Base-by-base conservation (phyloP, 2,888 invertebrate genomes). In the Periphyllus acericola region DNA sequence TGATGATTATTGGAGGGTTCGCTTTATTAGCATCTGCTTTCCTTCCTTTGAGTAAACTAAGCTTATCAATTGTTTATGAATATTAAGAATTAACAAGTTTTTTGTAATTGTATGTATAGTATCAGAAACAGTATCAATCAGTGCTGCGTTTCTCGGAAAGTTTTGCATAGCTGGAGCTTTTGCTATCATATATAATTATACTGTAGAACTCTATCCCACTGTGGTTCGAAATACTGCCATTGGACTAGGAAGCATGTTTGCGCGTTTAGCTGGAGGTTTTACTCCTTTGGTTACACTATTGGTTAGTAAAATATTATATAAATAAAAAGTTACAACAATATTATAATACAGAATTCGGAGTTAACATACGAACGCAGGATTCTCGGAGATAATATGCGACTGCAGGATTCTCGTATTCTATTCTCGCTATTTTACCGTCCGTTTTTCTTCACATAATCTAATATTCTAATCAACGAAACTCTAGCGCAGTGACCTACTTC, bases 141-240 rank as follows among this genome's bases (percentile, higher is more conserved):
- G 93, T 0, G 93, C 96, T 89, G 95, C 96, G 0, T 94, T 96
- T 91, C 91, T 95, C 34, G 96, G 96, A 0, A 97, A 97, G 92
- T 93, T 96, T 66, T 94, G 96, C 90, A 96, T 97, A 81, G 96
- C 96, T 14, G 95, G 96, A 83, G 96, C 96, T 0, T 97, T 97
- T 92, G 96, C 96, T 25, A 95, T 96, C 52, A 94, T 96, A 89
- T 97, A 96, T 91, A 96, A 96, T 90, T 97, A 96, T 91, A 96
- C 96, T 0, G 96, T 96, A 0, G 96, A 97, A 92, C 91, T 96
- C 32, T 97, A 96, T 90, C 97, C 96, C 0, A 97, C 97, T 0
- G 96, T 96, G 0, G 94, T 97, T 5, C 93, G 97, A 60, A 96
- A 96, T 91, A 96, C 96, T 0, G 96, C 96, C 0, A 93, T 97